Base-by-base conservation (phyloP, 2,113 vertebrate species). In the Datnioides undecimradiatus region DNA sequence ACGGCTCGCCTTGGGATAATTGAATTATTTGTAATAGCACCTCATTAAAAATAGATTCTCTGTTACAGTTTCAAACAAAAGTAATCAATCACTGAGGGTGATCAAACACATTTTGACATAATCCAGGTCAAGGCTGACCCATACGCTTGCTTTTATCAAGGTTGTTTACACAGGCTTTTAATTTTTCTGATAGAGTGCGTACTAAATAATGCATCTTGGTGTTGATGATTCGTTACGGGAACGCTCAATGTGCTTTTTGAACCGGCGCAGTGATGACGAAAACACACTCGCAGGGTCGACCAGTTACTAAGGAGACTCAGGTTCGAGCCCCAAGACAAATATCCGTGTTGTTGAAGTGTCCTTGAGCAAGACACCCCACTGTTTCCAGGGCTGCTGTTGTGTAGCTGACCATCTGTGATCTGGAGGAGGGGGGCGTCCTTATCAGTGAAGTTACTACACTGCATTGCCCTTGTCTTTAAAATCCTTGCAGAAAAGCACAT, bases 11-110 rank as follows among this genome's bases (percentile, higher is more conserved):
- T 83, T 65, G 49, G 73, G 85, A 90, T 93, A 90, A 93, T 91
- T 93, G n/a, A 93, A 92, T 94, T 91, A 91, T 92, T 92, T 88
- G 80, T 92, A 93, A 94, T 92, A 64, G 80, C 19, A 14, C 76
- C 84, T 88, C 84, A 85, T 91, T 94, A 90, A 90, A 90, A 90
- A 86, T 63, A 80, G 81, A 86, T 89, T 82, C 76, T 85, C 57
- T 71, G 64, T 84, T 91, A 73, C 68, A 84, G 21, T 79, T 71
- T 62, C 66, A 82, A 80, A 91, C 75, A 82, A 89, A 89, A 87
- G 73, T 60, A 80, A 87, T 90, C 84, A 88, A 90, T 91, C 88
- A 90, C 65, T 80, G 63, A 88, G 77, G 58, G 59, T 59, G 84
- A 85, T 87, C 76, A 82, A 90, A 88, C 69, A 52, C 3, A 68